Conservation (phyloP, 2,797 vertebrate genomes). For the Coccyzus lansbergi region DNA sequence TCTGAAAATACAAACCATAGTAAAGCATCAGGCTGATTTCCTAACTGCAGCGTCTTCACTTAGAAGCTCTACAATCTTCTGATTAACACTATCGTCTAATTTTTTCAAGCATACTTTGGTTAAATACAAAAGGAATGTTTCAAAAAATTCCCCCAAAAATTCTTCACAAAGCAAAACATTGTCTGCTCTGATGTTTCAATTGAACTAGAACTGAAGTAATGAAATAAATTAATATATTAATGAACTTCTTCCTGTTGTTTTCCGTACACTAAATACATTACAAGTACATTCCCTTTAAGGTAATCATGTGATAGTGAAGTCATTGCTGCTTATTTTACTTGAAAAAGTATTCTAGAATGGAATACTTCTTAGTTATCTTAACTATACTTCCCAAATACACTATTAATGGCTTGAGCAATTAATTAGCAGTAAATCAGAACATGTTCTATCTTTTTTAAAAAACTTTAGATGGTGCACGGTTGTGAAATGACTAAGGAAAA, state of each 20-base stretch:
- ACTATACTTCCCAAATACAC: background rate
- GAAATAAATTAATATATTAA: slow-evolving; percentile 65
- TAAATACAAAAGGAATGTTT: background rate
- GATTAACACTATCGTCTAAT: background rate
- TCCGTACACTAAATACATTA: background rate
- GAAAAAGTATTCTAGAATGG: background rate
- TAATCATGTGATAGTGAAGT: background rate
- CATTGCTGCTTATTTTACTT: background rate
- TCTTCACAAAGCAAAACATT: slow-evolving; percentile 55
- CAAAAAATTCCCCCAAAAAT: background rate
- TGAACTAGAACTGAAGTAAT: slow-evolving; percentile 45
- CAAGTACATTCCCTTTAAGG: background rate
- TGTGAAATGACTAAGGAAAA: background rate
- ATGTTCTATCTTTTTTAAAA: background rate
- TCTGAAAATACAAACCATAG: background rate
- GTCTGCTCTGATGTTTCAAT: slow-evolving; percentile 58
- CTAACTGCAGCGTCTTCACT: background rate
- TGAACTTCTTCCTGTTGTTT: slow-evolving; percentile 3
- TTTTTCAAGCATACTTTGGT: background rate
- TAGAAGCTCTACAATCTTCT: background rate
- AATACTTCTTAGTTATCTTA: background rate
- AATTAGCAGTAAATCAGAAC: background rate
- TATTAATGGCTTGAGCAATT: background rate
- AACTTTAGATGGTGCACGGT: background rate
- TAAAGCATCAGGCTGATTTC: background rate